phyloP scores from a whole-genome alignment of 2,888 invertebrate species.

The Chalcis sispes region DNA sequence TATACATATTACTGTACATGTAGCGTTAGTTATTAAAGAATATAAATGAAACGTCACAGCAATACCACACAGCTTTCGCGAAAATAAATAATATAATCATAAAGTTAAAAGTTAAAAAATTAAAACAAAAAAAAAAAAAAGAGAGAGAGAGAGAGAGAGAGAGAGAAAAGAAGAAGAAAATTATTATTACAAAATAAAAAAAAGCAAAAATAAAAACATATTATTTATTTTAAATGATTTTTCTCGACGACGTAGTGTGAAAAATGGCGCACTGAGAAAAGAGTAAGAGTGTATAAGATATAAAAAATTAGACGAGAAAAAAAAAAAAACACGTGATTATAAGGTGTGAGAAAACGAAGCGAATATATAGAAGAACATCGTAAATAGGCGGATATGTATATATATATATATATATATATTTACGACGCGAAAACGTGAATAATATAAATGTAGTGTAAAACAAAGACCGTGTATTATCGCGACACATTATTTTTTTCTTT shows the following conservation, averaged over 20 bases:
- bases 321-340: slow-evolving; percentile 35
- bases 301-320: no score
- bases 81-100: slow-evolving; percentile 15
- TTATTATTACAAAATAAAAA: slow-evolving; percentile 38
- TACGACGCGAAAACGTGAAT: slow-evolving; percentile 44
- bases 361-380: slow-evolving; percentile 48
- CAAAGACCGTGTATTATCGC: slow-evolving; percentile 45
- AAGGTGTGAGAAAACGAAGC: slow-evolving; percentile 51
- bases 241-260: slow-evolving; percentile 44
- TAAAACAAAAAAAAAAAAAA: slow-evolving; percentile 62
- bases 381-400: no score
- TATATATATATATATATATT: no score
- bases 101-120: background rate
- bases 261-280: slow-evolving; percentile 52
- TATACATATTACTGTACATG: slow-evolving; percentile 63
- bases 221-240: slow-evolving; percentile 13
- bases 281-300: no score
- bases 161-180: no score
- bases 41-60: slow-evolving; percentile 68
- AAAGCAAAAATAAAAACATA: slow-evolving; percentile 60
- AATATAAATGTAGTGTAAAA: slow-evolving; percentile 49
- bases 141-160: no score
- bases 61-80: slow-evolving; percentile 72
- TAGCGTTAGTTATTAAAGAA: slow-evolving; percentile 62
- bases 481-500: slow-evolving; percentile 26